Evolutionary conservation across 2,113 vertebrate genomes (phyloP).

Genomic region (Ctenomys sociabilis): DNA sequence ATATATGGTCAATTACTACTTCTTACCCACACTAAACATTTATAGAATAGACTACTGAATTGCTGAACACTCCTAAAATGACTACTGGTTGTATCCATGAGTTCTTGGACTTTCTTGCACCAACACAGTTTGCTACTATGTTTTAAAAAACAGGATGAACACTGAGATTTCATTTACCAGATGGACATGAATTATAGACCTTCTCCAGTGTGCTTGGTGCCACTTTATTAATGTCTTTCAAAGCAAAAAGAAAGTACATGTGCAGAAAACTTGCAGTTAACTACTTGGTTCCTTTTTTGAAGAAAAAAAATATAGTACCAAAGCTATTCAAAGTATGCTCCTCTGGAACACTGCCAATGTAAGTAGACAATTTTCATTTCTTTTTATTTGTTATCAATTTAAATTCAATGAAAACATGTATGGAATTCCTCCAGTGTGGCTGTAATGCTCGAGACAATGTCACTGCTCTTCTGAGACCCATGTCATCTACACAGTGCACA

Average conservation of each 20-base stretch:
- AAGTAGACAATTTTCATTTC: background rate
- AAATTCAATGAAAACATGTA: background rate
- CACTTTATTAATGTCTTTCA: slow-evolving; percentile 12
- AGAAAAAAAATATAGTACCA: background rate
- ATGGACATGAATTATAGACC: background rate
- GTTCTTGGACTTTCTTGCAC: slow-evolving; percentile 7
- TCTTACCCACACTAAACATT: background rate
- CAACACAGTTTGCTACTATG: background rate
- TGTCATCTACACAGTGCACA: background rate
- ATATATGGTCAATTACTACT: background rate
- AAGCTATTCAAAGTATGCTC: background rate
- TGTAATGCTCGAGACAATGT: background rate
- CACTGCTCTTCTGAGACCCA: background rate
- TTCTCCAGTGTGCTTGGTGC: background rate
- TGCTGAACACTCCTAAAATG: background rate
- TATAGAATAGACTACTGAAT: background rate
- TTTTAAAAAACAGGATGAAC: background rate
- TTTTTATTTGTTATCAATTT: background rate
- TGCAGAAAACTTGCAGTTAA: background rate
- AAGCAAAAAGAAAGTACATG: background rate
- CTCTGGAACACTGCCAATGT: background rate
- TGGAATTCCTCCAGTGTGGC: background rate
- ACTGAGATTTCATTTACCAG: background rate
- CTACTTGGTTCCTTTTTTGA: background rate
- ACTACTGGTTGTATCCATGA: background rate